Conservation (phyloP, 2,797 vertebrate species). For the Thunnus albacares region DNA sequence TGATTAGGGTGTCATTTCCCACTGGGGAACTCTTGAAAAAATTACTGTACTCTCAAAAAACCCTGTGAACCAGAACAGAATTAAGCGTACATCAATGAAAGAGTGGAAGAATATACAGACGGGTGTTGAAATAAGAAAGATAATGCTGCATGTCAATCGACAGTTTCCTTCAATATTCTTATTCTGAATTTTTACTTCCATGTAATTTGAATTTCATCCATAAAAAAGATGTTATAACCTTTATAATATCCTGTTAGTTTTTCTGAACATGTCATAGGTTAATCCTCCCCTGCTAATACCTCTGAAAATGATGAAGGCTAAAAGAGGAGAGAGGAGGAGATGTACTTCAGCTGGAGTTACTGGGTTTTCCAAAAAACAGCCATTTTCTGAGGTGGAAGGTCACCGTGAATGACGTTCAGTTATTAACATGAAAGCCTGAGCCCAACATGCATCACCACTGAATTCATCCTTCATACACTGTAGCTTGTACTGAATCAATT, state of each 20-base stretch:
- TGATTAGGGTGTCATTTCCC: conserved; percentile 24
- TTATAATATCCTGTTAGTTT: neutral
- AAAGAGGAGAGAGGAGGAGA: neutral
- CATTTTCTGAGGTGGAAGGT: conserved; percentile 3
- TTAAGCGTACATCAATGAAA: neutral
- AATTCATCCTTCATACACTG: neutral
- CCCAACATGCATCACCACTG: neutral
- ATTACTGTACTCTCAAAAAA: neutral
- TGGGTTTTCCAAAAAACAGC: neutral
- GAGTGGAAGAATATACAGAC: neutral
- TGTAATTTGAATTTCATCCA: neutral
- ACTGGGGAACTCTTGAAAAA: neutral
- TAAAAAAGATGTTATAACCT: neutral
- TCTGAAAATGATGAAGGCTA: neutral
- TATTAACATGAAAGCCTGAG: conserved; percentile 11
- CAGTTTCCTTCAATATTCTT: neutral
- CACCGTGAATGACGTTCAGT: conserved; percentile 2
- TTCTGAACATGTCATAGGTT: neutral
- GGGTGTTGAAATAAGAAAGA: neutral
- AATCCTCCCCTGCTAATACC: neutral
- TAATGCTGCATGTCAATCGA: neutral
- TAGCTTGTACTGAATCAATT: neutral
- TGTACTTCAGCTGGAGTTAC: neutral
- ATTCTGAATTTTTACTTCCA: neutral
- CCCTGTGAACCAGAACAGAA: neutral